Conservation (phyloP, 2,113 vertebrate species). For the Morone saxatilis region DNA sequence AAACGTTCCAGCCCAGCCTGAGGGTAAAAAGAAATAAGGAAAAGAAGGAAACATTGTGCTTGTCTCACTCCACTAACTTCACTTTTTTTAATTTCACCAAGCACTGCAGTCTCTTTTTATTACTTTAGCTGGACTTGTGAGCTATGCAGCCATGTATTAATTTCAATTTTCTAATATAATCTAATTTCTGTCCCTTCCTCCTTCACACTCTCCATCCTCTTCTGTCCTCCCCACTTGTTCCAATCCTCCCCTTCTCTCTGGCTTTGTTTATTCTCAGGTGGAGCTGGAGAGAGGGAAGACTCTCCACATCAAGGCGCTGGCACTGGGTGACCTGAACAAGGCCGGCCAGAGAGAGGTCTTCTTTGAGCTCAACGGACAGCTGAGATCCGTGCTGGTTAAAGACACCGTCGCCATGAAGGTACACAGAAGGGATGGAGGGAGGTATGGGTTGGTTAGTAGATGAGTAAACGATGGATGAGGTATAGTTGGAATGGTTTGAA, state of each 20-base stretch:
- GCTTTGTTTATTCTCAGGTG: slow-evolving; percentile 82
- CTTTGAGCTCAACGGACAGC: slow-evolving; percentile 94
- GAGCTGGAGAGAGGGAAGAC: slow-evolving; percentile 94
- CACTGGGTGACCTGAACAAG: slow-evolving; percentile 92
- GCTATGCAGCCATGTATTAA: slow-evolving; percentile 13
- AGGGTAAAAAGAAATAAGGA: background rate
- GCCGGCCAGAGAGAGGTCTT: slow-evolving; percentile 94
- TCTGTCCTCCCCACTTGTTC: background rate
- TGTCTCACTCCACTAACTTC: slow-evolving; percentile 36
- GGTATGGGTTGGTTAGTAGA: background rate
- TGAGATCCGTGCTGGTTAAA: slow-evolving; percentile 93
- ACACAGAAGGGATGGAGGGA: background rate
- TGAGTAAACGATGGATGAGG: background rate
- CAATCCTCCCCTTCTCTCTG: background rate
- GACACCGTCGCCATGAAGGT: slow-evolving; percentile 95
- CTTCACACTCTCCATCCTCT: background rate
- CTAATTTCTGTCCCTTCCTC: slow-evolving; percentile 15
- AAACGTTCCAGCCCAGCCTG: background rate
- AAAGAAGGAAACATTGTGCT: slow-evolving; percentile 9
- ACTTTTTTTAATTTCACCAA: slow-evolving; percentile 29
- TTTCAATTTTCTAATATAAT: slow-evolving; percentile 38
- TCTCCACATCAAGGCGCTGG: slow-evolving; percentile 94
- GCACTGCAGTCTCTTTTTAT: slow-evolving; percentile 36
- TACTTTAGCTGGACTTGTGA: slow-evolving; percentile 38
- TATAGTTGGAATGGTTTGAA: background rate